Evolutionary conservation across 2,113 vertebrate genomes (phyloP).

Genomic region (Rana temporaria): DNA sequence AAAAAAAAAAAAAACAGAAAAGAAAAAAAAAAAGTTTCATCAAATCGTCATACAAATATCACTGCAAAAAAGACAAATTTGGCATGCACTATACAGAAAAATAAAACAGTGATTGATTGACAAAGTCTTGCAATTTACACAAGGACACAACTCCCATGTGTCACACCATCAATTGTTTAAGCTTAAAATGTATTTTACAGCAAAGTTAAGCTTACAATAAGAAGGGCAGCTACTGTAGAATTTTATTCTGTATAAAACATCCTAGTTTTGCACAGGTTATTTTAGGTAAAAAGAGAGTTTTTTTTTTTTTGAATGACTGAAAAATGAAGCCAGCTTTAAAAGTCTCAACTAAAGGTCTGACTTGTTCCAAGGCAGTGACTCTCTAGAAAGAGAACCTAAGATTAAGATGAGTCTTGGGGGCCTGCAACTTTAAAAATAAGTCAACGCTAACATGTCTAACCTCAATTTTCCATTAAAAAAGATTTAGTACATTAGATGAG

Average conservation of each 20-base stretch:
- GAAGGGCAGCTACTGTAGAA: neutral
- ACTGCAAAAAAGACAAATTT: neutral
- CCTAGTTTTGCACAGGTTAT: conserved; percentile 8
- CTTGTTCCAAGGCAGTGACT: no score
- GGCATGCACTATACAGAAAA: neutral
- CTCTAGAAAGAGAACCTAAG: no score
- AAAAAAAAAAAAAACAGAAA: conserved; percentile 57
- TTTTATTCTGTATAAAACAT: neutral
- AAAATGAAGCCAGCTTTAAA: no score
- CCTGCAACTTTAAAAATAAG: no score
- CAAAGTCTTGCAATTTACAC: neutral
- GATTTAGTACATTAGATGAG: no score
- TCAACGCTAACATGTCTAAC: no score
- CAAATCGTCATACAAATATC: conserved; percentile 7
- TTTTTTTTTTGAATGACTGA: neutral
- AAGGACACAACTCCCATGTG: neutral
- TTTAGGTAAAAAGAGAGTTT: neutral
- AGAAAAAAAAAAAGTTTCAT: conserved; percentile 48
- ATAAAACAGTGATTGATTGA: conserved; percentile 19
- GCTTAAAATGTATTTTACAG: conserved; percentile 7
- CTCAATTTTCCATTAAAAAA: no score
- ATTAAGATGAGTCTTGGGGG: no score
- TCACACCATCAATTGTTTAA: neutral
- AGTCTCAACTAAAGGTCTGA: no score
- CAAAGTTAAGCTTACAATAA: neutral